Conservation (phyloP, 2,888 invertebrate species). For the Pachycephus smyrnensis region DNA sequence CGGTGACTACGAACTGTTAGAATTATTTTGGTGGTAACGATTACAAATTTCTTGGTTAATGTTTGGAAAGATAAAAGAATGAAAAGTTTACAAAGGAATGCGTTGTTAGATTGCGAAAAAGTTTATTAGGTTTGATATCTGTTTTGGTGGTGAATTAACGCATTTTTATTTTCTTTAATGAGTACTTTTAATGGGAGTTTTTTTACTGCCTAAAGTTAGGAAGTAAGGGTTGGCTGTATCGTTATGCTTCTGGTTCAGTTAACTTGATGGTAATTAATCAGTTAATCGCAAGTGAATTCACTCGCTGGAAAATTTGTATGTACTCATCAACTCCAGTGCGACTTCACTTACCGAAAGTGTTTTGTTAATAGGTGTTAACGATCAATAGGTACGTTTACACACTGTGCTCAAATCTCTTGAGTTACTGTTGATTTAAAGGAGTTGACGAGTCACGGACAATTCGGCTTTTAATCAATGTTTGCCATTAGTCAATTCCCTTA, state of each 20-base stretch:
- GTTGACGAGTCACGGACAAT: not conserved
- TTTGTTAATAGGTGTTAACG: not conserved
- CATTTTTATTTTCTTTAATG: not conserved
- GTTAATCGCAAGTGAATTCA: not conserved
- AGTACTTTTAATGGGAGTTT: not conserved
- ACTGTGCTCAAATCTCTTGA: not conserved
- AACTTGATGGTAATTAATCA: not conserved
- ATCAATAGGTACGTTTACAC: not conserved
- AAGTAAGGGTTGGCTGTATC: not conserved
- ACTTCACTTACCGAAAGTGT: not conserved
- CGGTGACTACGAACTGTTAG: not conserved
- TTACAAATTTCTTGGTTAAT: not conserved
- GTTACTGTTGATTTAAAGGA: not conserved
- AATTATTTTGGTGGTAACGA: not conserved
- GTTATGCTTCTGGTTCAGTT: not conserved
- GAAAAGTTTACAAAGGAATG: not conserved
- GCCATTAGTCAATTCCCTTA: not conserved
- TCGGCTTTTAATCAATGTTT: not conserved
- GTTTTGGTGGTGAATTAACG: not conserved
- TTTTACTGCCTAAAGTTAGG: not conserved
- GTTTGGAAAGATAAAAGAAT: not conserved
- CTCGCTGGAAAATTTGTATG: too few relatives aligned
- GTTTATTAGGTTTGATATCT: not conserved
- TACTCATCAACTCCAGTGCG: not conserved
- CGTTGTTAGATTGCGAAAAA: not conserved